A percentile compares a stretch with the other conserved stretches of the same genome.
phyloP scores from a whole-genome alignment of 2,888 invertebrate genomes.

The Piscicola geometra region DNA sequence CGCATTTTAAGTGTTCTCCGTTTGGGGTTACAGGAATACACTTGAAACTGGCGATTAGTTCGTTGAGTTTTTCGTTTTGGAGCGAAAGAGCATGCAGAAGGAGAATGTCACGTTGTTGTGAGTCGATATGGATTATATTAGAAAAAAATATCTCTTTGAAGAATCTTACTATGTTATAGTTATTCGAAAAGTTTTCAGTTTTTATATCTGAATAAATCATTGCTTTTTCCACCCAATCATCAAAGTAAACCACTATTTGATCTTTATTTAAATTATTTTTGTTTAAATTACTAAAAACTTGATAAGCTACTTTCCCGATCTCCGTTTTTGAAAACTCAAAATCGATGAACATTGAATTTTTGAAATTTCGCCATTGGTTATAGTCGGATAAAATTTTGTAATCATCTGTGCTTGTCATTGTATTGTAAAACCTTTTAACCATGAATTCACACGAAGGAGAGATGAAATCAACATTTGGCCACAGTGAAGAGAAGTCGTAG shows the following conservation, averaged over 20 bases:
- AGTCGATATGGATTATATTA: slow-evolving; percentile 37
- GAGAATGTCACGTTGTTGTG: slow-evolving; percentile 41
- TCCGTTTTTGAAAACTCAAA: slow-evolving; percentile 24
- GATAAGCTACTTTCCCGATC: slow-evolving; percentile 28
- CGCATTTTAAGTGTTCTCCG: slow-evolving; percentile 41
- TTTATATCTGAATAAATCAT: slow-evolving; percentile 27
- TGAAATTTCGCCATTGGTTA: slow-evolving; percentile 38
- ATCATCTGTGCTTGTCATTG: slow-evolving; percentile 30
- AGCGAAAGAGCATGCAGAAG: slow-evolving; percentile 44
- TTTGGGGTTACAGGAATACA: slow-evolving; percentile 47
- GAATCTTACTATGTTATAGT: slow-evolving; percentile 40
- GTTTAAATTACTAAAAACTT: slow-evolving; percentile 33
- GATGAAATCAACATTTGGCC: slow-evolving; percentile 38
- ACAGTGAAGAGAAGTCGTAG: slow-evolving; percentile 38
- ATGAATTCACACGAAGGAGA: slow-evolving; percentile 37
- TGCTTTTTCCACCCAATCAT: slow-evolving; percentile 35
- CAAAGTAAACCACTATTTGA: slow-evolving; percentile 32
- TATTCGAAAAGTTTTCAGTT: slow-evolving; percentile 34
- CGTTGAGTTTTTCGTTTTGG: slow-evolving; percentile 43
- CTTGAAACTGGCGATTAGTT: slow-evolving; percentile 6
- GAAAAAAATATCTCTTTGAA: slow-evolving; percentile 45
- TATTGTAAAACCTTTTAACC: slow-evolving; percentile 37
- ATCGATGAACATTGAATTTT: slow-evolving; percentile 43
- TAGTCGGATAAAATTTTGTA: slow-evolving; percentile 38
- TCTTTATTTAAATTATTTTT: slow-evolving; percentile 1